Conservation (phyloP, 2,888 invertebrate genomes). For the Agrenia bidenticulata region DNA sequence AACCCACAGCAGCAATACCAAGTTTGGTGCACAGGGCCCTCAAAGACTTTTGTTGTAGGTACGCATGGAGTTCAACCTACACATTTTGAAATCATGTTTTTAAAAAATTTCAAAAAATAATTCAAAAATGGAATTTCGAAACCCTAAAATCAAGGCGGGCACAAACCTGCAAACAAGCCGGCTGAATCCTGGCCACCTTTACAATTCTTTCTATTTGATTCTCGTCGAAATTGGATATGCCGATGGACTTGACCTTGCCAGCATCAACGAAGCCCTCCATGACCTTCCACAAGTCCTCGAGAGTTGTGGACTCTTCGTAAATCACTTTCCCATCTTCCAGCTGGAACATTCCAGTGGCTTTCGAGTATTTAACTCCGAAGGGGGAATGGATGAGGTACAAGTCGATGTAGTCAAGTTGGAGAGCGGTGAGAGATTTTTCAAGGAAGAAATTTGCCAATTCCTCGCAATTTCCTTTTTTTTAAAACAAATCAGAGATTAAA, state of each 20-base stretch:
- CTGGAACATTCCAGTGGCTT: constrained; percentile 66
- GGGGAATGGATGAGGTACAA: constrained; percentile 79
- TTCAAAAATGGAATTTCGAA: constrained; percentile 28
- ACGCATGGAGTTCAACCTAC: constrained; percentile 46
- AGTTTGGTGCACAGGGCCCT: constrained; percentile 33
- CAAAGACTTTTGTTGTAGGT: constrained; percentile 40
- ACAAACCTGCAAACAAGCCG: constrained; percentile 61
- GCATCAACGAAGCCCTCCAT: constrained; percentile 69
- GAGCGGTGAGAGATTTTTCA: constrained; percentile 66
- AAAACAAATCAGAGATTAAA: constrained; percentile 61
- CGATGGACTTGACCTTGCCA: constrained; percentile 74
- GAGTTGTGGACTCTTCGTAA: constrained; percentile 59
- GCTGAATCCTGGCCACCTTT: constrained; percentile 64
- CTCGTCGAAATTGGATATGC: constrained; percentile 79
- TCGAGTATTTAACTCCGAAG: constrained; percentile 67
- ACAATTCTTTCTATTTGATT: constrained; percentile 70
- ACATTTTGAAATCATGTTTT: neutral
- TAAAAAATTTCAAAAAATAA: neutral
- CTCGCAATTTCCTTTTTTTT: constrained; percentile 65
- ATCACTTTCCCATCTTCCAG: constrained; percentile 70
- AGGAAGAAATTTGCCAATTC: constrained; percentile 61
- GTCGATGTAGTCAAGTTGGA: constrained; percentile 78
- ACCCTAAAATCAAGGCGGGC: no score
- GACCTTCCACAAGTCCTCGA: constrained; percentile 68
- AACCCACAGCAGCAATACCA: constrained; percentile 29